A percentile compares a stretch with the other conserved stretches of the same genome.
Conservation (phyloP, 2,113 vertebrate genomes). For the Loxodonta africana region DNA sequence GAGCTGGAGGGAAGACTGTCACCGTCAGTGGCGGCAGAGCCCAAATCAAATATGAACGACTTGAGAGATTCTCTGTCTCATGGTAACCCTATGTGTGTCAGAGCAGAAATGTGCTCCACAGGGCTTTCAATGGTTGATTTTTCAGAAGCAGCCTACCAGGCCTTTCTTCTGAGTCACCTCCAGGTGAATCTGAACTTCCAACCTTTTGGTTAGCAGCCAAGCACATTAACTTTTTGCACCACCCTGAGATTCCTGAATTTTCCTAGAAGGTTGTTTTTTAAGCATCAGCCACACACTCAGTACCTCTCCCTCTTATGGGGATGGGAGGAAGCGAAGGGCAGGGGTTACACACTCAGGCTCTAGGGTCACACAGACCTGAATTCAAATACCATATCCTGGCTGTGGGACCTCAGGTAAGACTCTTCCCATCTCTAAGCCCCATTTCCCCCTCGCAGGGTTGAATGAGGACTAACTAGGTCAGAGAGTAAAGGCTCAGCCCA, state of each 20-base stretch:
- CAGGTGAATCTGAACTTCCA: not conserved
- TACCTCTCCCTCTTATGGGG: not conserved
- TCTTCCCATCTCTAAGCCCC: not conserved
- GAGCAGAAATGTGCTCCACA: not conserved
- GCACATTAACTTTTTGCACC: not conserved
- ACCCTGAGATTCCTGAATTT: not conserved
- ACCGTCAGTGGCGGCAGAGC: not conserved
- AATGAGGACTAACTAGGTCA: conserved; percentile 48
- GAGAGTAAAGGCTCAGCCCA: not conserved
- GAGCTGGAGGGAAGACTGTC: not conserved
- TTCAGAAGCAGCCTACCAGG: not conserved
- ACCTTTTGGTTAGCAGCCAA: not conserved
- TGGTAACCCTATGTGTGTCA: not conserved
- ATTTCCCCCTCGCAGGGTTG: not conserved
- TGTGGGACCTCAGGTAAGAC: not conserved
- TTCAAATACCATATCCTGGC: not conserved
- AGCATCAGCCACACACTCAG: fast-evolving
- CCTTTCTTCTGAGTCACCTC: not conserved
- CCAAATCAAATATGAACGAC: not conserved
- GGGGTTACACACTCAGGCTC: not conserved
- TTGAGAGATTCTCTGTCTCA: not conserved
- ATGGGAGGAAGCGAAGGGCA: not conserved
- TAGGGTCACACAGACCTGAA: not conserved
- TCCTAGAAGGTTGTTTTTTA: not conserved
- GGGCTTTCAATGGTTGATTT: not conserved